These are phyloP conservation scores for Garra rufa DNA, from an alignment of 2,113 vertebrate genomes.

Conservation along the genomic window DNA sequence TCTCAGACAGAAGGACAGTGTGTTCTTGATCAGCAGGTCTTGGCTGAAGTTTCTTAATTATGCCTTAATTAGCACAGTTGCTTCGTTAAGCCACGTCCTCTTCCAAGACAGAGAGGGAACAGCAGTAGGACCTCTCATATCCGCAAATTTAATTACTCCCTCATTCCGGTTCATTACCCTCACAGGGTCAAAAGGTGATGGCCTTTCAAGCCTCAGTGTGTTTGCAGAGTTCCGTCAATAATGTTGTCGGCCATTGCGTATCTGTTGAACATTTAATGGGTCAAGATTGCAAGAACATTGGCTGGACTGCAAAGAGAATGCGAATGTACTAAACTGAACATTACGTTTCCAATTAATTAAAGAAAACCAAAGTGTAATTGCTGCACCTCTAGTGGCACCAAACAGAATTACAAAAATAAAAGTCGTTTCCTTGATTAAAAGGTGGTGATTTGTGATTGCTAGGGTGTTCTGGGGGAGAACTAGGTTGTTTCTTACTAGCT, in stretches of 20 bases:
- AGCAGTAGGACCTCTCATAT: constrained; percentile 36
- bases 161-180: constrained; percentile 5
- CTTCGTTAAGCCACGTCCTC: constrained; percentile 48
- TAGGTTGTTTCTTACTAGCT: too few species aligned
- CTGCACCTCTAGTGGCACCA: background rate
- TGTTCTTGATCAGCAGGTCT: constrained; percentile 45
- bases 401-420: background rate
- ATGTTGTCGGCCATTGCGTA: background rate
- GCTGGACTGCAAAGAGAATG: background rate
- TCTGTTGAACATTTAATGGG: background rate
- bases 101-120: constrained; percentile 18
- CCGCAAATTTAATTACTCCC: constrained; percentile 35
- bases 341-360: too few species aligned
- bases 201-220: background rate
- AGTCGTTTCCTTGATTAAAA: background rate
- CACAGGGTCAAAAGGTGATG: constrained; percentile 3
- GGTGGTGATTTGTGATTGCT: background rate
- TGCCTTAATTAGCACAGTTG: constrained; percentile 44
- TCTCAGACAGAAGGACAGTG: constrained; percentile 40
- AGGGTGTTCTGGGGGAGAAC: background rate
- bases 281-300: background rate
- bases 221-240: background rate
- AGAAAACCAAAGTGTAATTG: background rate
- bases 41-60: constrained; percentile 52
- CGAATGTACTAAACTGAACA: too few species aligned